Base-by-base conservation (phyloP, 2,888 invertebrate genomes). In the Xestia ashworthii region DNA sequence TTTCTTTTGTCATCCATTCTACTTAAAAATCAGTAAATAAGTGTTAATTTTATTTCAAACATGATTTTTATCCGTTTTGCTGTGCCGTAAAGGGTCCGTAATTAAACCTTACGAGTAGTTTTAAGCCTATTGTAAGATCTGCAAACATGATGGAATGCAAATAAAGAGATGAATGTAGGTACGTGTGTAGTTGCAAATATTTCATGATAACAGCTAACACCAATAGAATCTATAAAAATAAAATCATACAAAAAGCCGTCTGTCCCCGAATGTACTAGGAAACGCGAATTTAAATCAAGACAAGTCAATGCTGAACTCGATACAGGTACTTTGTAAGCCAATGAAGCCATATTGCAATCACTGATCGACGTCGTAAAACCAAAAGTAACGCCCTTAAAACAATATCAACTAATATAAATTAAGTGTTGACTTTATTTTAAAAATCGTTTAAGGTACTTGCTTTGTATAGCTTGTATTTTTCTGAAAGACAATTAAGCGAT, bases 241-340 rank as follows among this genome's bases (percentile, higher is more conserved):
- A 60, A 68, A 44, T 5, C 0, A 25, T 14, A 14, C 6, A n/a
- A n/a, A 55, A 65, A 74, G 14, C 12, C 44, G 8, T 87, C 48
- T 87, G 78, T 81, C 12, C 14, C 5, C 67, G 85, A 87, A 41
- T 89, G 90, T 93, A 93, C 93, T 84, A 91, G 92, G 92, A 93
- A 92, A 91, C 89, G 85, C 81, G 83, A 89, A 90, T 88, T 89
- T 86, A 87, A 88, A 88, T 88, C 80, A 88, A 85, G 88, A 90
- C 91, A 90, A 89, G 90, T 91, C 92, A 93, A 91, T 92, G 91
- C 83, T 89, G 89, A 88, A 85, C 83, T 84, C 83, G 81, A 81
- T 88, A 81, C 73, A 55, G 70, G 74, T 76, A 85, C 83, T 80
- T 87, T 84, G 83, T 82, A 74, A 83, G 72, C 79, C 80, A 89